phyloP scores from a whole-genome alignment of 2,797 vertebrate species.

The Tympanoctomys barrerae region DNA sequence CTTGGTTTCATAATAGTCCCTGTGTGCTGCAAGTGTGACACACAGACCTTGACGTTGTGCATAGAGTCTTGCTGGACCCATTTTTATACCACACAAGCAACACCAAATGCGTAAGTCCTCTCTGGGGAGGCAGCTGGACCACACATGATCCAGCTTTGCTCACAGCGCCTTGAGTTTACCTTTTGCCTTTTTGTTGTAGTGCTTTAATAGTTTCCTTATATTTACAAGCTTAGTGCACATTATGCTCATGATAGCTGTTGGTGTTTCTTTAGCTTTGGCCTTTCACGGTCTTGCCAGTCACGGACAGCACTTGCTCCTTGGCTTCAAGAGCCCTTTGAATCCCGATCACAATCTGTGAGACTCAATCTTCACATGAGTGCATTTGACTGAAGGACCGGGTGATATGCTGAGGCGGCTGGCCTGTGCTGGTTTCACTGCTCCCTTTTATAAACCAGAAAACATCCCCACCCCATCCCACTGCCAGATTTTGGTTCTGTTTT shows the following conservation, averaged over 20 bases:
- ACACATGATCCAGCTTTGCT: background rate
- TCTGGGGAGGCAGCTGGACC: background rate
- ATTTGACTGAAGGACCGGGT: background rate
- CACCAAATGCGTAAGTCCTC: background rate
- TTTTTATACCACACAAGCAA: background rate
- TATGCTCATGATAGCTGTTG: background rate
- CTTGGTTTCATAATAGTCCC: background rate
- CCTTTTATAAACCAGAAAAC: background rate
- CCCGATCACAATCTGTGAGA: background rate
- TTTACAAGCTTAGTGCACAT: background rate
- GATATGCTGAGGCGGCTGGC: background rate
- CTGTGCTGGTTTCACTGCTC: fast-evolving
- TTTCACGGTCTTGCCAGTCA: background rate
- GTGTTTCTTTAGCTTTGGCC: background rate
- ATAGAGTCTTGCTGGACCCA: background rate
- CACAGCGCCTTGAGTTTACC: background rate
- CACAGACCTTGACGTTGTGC: background rate
- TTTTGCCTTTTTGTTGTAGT: background rate
- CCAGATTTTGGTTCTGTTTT: background rate
- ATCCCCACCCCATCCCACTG: fast-evolving
- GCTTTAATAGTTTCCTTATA: background rate
- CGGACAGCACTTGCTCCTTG: too few relatives aligned
- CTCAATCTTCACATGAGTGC: background rate
- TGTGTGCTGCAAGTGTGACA: background rate
- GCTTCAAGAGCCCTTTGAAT: background rate